phyloP scores from a whole-genome alignment of 2,888 invertebrate genomes.

The Platycheirus albimanus region DNA sequence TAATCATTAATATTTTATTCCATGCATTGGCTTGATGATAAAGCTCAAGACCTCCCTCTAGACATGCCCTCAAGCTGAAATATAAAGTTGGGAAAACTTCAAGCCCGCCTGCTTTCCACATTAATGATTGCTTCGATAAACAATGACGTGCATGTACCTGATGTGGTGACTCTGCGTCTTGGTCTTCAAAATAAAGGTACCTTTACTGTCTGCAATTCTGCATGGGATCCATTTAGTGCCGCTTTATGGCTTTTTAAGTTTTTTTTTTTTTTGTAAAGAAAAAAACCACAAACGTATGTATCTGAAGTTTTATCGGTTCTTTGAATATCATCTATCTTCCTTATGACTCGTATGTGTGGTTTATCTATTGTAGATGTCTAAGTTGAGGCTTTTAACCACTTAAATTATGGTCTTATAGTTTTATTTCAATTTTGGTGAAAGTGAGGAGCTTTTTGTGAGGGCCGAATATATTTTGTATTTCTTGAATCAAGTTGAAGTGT shows the following conservation, averaged over 20 bases:
- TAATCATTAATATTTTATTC: slow-evolving; percentile 14
- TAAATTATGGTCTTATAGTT: slow-evolving; percentile 10
- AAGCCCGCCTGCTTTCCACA: neutral
- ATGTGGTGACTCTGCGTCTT: too few species aligned
- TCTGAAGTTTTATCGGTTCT: neutral
- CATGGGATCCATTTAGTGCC: neutral
- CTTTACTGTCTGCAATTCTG: too few species aligned
- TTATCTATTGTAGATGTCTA: slow-evolving; percentile 43
- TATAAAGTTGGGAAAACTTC: neutral
- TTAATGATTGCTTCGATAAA: neutral
- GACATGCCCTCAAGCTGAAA: neutral
- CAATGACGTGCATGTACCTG: too few species aligned
- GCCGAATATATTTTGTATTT: neutral
- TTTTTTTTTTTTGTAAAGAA: too few species aligned
- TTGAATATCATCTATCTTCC: slow-evolving; percentile 11
- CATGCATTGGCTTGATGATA: slow-evolving; percentile 33
- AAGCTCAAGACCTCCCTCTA: neutral
- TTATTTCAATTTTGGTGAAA: slow-evolving; percentile 60
- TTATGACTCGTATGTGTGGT: slow-evolving; percentile 8
- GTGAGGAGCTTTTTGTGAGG: slow-evolving; percentile 17
- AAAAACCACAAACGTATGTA: neutral
- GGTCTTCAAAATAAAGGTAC: neutral
- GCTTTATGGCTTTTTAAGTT: too few species aligned
- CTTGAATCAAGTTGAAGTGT: neutral
- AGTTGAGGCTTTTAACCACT: slow-evolving; percentile 36